Base-by-base conservation (phyloP, 2,888 invertebrate genomes). In the Artemia sinica region DNA sequence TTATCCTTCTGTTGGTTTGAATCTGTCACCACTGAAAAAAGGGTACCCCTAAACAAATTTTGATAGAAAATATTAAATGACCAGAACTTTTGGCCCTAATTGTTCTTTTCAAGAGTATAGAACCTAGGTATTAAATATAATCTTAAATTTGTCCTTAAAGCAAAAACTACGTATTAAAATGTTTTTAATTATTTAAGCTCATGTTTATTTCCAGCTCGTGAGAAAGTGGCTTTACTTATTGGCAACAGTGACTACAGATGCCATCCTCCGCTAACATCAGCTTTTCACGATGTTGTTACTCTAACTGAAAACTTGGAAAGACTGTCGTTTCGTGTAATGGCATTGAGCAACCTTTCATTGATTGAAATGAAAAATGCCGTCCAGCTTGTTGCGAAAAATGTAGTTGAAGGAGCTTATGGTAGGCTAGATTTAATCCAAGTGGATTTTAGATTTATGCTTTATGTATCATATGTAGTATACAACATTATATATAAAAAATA, bases 301-400 rank as follows among this genome's bases (percentile, higher is more conserved):
- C 73, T 78, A 41, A 74, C 74, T 28, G 71, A 72, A 65, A 71
- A 75, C 12, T 73, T 78, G 41, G 73, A 74, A 18, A 71, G 73
- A 12, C 74, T 78, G 68, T 76, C 74, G 68, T 78, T 78, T 70
- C 73, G 75, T 70, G 76, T 77, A 11, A 74, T 77, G 14, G 75
- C 76, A 66, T 71, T 78, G 12, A 67, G 73, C 50, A 76, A 78
- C 72, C 74, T 78, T 41, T 75, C 75, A 1, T 71, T 74, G 11
- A 49, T 67, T 11, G 77, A 78, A 72, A 78, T 77, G 76, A 74
- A 71, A 67, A 76, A 75, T 71, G 77, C 76, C 5, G 74, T 78
- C 49, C 70, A 73, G 18, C n/a, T n/a, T 14, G 58, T 58, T n/a
- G 58, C 58, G 10, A 18, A 58, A 58, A 8, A 58, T 58, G 10